Conservation (phyloP, 2,888 invertebrate genomes). For the Acanthosepion pharaonis region DNA sequence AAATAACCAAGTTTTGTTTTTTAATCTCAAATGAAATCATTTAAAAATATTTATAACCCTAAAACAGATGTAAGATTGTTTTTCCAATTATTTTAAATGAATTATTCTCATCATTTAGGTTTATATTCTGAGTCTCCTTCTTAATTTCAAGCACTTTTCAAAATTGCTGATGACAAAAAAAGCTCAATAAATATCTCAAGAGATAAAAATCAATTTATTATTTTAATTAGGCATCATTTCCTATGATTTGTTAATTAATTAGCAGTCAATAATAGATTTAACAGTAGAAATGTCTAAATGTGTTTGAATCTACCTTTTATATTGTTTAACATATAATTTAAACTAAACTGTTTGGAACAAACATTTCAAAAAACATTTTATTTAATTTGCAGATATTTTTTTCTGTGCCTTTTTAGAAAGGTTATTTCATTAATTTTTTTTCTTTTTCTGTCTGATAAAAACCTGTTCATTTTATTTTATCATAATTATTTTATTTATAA, state of each 20-base stretch:
- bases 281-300: neutral
- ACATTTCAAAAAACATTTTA: neutral
- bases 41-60: too few relatives aligned
- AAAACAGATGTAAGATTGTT: too few relatives aligned
- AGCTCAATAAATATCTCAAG: too few relatives aligned
- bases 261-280: neutral
- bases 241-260: neutral
- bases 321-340: neutral
- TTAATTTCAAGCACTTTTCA: too few relatives aligned
- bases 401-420: neutral
- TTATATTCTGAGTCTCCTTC: too few relatives aligned
- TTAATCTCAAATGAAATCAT: too few relatives aligned
- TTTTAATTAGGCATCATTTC: neutral
- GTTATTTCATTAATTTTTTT: neutral
- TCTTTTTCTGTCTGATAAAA: neutral
- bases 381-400: neutral
- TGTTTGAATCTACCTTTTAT: neutral
- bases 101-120: too few relatives aligned
- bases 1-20: too few relatives aligned
- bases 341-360: neutral
- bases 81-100: too few relatives aligned
- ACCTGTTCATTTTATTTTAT: neutral
- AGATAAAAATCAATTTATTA: neutral
- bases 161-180: too few relatives aligned
- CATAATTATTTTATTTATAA: neutral